phyloP scores from a whole-genome alignment of 2,113 vertebrate genomes.

The Heterocephalus glaber region DNA sequence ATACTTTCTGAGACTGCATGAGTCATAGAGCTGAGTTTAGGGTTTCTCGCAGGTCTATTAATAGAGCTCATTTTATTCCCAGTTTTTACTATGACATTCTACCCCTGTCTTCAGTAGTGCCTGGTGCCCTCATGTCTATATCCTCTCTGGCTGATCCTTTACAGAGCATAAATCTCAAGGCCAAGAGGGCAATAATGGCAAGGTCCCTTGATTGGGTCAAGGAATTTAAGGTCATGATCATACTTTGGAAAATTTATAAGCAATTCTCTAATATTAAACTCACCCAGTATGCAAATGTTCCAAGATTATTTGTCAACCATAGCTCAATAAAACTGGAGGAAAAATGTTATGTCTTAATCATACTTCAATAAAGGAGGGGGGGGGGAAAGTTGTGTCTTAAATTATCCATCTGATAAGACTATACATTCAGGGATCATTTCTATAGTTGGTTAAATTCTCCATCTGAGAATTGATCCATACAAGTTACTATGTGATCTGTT shows the following conservation, averaged over 20 bases:
- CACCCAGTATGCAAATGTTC: neutral
- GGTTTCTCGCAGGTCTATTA: neutral
- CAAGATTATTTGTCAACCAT: neutral
- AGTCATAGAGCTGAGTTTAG: neutral
- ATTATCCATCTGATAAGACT: neutral
- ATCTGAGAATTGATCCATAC: neutral
- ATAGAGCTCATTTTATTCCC: neutral
- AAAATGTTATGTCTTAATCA: neutral
- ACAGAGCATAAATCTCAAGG: neutral
- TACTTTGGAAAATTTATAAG: neutral
- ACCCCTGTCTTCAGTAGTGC: neutral
- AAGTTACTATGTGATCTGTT: neutral
- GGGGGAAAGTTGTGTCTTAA: neutral
- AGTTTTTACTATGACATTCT: neutral
- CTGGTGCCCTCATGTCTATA: neutral
- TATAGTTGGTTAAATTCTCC: neutral
- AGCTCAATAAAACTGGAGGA: neutral
- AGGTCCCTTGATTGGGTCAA: neutral
- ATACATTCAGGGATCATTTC: too few relatives aligned
- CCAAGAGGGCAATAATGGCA: neutral
- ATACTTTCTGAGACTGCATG: neutral
- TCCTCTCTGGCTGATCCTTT: neutral
- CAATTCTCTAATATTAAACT: neutral
- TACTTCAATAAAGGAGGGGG: neutral
- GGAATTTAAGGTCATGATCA: conserved; percentile 23